A percentile compares a stretch with the other conserved stretches of the same genome.
Evolutionary conservation across 2,797 vertebrate genomes (phyloP).

Genomic region (Gallinago stenura): DNA sequence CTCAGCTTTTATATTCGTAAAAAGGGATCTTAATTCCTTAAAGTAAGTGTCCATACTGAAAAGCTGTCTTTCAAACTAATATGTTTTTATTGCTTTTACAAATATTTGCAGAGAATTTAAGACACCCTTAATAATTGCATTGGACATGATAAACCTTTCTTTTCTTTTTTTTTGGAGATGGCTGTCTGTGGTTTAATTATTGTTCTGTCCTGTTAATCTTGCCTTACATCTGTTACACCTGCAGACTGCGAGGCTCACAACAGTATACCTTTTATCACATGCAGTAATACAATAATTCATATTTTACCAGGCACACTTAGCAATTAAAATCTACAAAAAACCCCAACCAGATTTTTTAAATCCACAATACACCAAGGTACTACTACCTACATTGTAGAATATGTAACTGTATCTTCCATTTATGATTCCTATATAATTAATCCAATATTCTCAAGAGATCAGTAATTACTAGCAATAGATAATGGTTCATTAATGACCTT

Average conservation of each 20-base stretch:
- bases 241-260: conserved; percentile 69
- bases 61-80: conserved; percentile 69
- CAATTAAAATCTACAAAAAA: conserved; percentile 73
- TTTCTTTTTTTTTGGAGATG: conserved; percentile 31
- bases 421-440: conserved; percentile 73
- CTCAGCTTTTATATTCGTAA: conserved; percentile 67
- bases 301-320: conserved; percentile 74
- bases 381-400: conserved; percentile 26
- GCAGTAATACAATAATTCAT: conserved; percentile 76
- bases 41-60: conserved; percentile 61
- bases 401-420: conserved; percentile 30
- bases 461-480: conserved; percentile 60
- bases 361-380: conserved; percentile 54
- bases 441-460: conserved; percentile 54
- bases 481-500: conserved; percentile 69
- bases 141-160: conserved; percentile 50
- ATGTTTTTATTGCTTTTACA: conserved; percentile 69
- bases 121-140: conserved; percentile 71
- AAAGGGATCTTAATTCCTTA: conserved; percentile 63
- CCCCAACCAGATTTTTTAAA: conserved; percentile 53
- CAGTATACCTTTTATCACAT: conserved; percentile 71
- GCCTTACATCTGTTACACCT: conserved; percentile 79
- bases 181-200: conserved; percentile 78
- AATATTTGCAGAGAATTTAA: conserved; percentile 77
- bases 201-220: conserved; percentile 79